phyloP scores from a whole-genome alignment of 2,797 vertebrate genomes.

The Erethizon dorsatum region DNA sequence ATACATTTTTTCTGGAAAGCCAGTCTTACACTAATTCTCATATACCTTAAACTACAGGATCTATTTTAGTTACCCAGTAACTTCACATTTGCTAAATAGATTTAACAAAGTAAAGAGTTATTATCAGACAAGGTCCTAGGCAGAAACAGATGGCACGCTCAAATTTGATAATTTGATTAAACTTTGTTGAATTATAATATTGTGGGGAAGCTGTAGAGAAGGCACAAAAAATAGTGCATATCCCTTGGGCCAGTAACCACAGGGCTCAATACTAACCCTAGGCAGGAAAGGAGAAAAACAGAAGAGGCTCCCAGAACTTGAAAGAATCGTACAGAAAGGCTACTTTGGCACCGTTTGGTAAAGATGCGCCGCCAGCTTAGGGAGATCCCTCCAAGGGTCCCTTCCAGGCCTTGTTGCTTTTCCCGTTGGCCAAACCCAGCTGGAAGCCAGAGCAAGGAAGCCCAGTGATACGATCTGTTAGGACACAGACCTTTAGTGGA shows the following conservation, averaged over 20 bases:
- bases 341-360: not conserved
- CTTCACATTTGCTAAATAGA: not conserved
- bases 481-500: not conserved
- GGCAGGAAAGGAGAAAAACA: not conserved
- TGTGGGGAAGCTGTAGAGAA: not conserved
- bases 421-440: not conserved
- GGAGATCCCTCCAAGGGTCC: not conserved
- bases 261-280: too few species aligned
- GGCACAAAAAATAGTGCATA: too few species aligned
- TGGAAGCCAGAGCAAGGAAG: not conserved
- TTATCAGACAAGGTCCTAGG: not conserved
- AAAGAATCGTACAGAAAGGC: not conserved
- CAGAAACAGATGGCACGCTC: not conserved
- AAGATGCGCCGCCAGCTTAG: not conserved
- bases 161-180: not conserved
- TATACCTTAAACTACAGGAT: not conserved
- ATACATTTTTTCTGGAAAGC: not conserved
- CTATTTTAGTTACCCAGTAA: not conserved
- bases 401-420: not conserved
- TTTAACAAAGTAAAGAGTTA: not conserved
- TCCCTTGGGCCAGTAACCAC: not conserved
- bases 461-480: not conserved
- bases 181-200: not conserved
- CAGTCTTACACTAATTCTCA: not conserved
- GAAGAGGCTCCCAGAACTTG: not conserved